These are phyloP conservation scores for Sialia sialis DNA, from an alignment of 2,113 vertebrate genomes.

Conservation along the genomic window DNA sequence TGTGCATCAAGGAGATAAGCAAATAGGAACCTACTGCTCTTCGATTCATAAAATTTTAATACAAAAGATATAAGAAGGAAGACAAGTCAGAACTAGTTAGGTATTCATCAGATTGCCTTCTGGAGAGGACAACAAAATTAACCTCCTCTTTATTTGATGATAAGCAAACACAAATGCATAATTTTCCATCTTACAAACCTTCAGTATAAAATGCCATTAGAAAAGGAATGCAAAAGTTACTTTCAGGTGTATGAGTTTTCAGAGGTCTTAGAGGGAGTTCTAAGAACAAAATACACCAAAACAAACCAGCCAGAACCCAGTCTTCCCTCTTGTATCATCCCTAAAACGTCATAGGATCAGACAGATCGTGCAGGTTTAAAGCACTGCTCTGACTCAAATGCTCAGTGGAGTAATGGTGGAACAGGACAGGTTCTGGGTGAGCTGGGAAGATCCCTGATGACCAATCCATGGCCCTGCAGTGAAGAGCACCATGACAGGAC, in stretches of 20 bases:
- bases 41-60: neutral
- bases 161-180: neutral
- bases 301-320: neutral
- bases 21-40: neutral
- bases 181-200: neutral
- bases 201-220: neutral
- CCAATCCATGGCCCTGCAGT: rapidly evolving
- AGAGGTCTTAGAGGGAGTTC: neutral
- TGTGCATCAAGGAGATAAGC: neutral
- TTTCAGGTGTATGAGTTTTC: neutral
- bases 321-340: rapidly evolving
- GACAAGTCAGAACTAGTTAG: neutral
- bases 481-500: neutral
- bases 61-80: neutral
- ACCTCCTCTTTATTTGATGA: neutral
- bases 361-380: neutral
- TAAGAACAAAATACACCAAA: neutral
- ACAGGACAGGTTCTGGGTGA: neutral
- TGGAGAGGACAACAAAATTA: neutral
- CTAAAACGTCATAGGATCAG: neutral
- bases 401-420: neutral
- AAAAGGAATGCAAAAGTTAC: neutral
- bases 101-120: neutral
- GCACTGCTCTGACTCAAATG: neutral
- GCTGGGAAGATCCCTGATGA: neutral